A percentile compares a stretch with the other conserved stretches of the same genome.
phyloP scores from a whole-genome alignment of 2,888 invertebrate genomes.

The Ditylenchus weischeri region DNA sequence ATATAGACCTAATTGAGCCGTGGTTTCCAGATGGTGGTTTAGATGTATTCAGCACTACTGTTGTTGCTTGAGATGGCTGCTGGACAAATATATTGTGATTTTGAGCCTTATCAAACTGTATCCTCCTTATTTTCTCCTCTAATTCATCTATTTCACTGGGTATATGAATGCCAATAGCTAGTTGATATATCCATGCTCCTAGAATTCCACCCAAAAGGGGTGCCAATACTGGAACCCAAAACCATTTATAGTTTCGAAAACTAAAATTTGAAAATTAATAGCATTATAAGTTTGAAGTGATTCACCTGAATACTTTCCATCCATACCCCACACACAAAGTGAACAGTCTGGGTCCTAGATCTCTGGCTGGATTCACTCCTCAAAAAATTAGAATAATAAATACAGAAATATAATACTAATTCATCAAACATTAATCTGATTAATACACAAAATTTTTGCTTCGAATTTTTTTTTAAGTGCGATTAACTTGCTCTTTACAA shows the following conservation, averaged over 20 bases:
- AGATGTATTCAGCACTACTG: background rate
- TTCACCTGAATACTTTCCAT: conserved; percentile 41
- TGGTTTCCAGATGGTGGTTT: background rate
- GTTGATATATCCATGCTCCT: conserved; percentile 60
- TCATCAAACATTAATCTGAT: too few relatives aligned
- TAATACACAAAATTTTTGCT: too few relatives aligned
- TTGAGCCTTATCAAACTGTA: conserved; percentile 15
- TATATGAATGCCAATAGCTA: conserved; percentile 21
- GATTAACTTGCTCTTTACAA: too few relatives aligned
- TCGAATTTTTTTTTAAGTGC: too few relatives aligned
- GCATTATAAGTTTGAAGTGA: background rate
- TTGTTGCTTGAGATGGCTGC: background rate
- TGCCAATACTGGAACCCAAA: conserved; percentile 65
- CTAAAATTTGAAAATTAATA: conserved; percentile 32
- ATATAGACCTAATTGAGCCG: conserved; percentile 3
- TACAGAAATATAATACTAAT: background rate
- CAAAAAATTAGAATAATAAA: conserved; percentile 3
- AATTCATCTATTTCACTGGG: conserved; percentile 19
- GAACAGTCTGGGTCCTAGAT: conserved; percentile 54
- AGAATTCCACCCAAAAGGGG: conserved; percentile 63
- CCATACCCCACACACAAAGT: conserved; percentile 42
- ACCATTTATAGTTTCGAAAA: conserved; percentile 61
- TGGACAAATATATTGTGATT: conserved; percentile 1
- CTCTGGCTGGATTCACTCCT: conserved; percentile 53
- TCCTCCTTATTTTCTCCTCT: conserved; percentile 15